Evolutionary conservation across 2,113 vertebrate genomes (phyloP).

Genomic region (Cyprinodon variegatus): DNA sequence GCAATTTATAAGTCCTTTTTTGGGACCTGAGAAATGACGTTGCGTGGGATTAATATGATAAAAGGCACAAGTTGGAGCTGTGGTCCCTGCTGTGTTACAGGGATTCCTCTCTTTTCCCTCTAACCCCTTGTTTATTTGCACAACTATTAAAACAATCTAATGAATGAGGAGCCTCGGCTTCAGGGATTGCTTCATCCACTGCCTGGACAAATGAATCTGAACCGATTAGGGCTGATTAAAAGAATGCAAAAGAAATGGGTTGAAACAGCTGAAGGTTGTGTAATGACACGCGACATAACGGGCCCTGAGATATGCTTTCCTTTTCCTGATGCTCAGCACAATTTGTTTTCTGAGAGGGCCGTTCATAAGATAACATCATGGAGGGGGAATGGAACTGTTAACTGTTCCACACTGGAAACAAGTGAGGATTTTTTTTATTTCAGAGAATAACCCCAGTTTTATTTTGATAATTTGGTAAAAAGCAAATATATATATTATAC

Average conservation of each 20-base stretch:
- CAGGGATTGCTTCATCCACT: conserved; percentile 74
- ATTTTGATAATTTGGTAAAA: no score
- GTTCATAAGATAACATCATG: no score
- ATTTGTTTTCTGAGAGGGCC: background rate
- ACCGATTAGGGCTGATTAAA: conserved; percentile 69
- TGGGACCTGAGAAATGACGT: conserved; percentile 75
- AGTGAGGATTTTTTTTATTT: no score
- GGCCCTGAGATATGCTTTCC: conserved; percentile 30
- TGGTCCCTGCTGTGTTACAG: conserved; percentile 54
- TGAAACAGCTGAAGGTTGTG: conserved; percentile 39
- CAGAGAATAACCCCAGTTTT: no score
- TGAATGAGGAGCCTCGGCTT: conserved; percentile 76
- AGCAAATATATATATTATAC: no score
- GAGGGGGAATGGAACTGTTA: no score
- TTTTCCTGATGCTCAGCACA: conserved; percentile 2
- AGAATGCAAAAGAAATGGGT: conserved; percentile 53
- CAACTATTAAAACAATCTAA: conserved; percentile 79
- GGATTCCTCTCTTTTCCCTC: conserved; percentile 68
- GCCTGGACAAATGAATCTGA: conserved; percentile 58
- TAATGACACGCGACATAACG: conserved; percentile 47
- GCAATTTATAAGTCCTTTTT: conserved; percentile 82
- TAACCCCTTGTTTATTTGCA: conserved; percentile 80
- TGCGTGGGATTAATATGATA: conserved; percentile 77
- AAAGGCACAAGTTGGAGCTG: conserved; percentile 70
- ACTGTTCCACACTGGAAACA: no score